Conservation (phyloP, 2,113 vertebrate species). For the Chamaetylas fuelleborni region DNA sequence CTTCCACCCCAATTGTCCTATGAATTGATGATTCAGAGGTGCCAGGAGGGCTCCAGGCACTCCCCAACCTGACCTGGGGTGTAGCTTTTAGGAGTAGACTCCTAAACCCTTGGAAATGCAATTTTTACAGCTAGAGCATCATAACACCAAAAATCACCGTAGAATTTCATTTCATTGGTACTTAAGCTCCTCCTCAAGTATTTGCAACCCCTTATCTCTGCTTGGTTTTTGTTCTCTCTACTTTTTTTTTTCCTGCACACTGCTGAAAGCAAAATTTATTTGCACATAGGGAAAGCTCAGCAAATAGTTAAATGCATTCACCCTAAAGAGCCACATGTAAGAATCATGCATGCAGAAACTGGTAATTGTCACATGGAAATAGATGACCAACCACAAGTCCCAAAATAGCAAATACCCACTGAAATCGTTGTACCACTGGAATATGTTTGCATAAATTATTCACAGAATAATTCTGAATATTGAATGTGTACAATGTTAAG, state of each 20-base stretch:
- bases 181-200: neutral
- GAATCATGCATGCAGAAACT: neutral
- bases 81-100: neutral
- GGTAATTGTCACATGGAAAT: neutral
- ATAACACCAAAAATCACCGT: neutral
- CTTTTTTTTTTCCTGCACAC: neutral
- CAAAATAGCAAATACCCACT: neutral
- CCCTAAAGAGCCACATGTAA: neutral
- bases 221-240: neutral
- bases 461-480: slow-evolving; percentile 8
- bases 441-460: slow-evolving; percentile 36
- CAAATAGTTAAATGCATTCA: neutral
- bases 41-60: neutral
- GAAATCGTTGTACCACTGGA: neutral
- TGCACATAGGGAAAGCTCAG: neutral
- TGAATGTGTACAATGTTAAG: neutral
- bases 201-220: neutral
- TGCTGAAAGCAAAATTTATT: neutral
- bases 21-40: neutral
- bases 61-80: fast-evolving
- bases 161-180: neutral
- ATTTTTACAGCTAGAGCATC: neutral
- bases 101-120: neutral
- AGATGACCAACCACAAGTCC: neutral
- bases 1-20: neutral